Conservation (phyloP, 2,797 vertebrate genomes). For the Ispidina picta region DNA sequence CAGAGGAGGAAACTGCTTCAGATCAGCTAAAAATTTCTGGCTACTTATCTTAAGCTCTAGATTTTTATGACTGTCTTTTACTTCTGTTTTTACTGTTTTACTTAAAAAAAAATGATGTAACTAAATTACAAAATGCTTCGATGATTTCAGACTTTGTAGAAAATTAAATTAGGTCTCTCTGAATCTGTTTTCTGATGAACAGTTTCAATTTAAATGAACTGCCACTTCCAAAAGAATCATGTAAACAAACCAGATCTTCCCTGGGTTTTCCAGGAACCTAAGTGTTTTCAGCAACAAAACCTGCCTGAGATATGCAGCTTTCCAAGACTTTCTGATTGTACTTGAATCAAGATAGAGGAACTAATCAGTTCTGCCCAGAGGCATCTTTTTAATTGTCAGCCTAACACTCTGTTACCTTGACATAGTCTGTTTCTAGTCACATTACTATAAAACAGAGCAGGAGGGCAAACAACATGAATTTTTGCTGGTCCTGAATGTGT, state of each 20-base stretch:
- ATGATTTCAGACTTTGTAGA: neutral
- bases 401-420: neutral
- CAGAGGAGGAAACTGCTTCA: neutral
- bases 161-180: neutral
- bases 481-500: neutral
- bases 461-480: neutral
- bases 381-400: neutral
- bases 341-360: neutral
- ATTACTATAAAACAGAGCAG: neutral
- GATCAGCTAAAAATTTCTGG: neutral
- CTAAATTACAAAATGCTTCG: rapidly evolving
- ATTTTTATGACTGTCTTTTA: neutral
- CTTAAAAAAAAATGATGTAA: neutral
- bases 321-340: neutral
- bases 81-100: neutral
- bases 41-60: neutral
- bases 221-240: neutral
- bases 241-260: neutral
- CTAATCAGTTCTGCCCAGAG: neutral
- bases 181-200: neutral
- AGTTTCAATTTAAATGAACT: neutral
- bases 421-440: neutral
- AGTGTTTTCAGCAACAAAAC: neutral
- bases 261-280: neutral
- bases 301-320: neutral